Conservation (phyloP, 2,888 invertebrate genomes). For the Eucera pruinosa region DNA sequence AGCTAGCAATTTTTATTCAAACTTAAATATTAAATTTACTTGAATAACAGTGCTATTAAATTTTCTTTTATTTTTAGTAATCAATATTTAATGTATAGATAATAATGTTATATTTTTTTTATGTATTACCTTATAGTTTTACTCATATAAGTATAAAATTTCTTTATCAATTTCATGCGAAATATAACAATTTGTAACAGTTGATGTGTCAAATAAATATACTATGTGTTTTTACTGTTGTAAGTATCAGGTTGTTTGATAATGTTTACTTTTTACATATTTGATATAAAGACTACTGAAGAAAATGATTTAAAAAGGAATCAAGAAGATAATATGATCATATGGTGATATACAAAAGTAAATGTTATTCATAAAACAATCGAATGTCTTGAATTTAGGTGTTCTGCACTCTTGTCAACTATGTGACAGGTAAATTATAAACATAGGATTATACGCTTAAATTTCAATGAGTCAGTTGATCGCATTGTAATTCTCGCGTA, state of each 20-base stretch:
- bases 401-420: neutral
- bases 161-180: neutral
- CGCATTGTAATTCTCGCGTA: too few species aligned
- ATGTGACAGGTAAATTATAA: constrained; percentile 14
- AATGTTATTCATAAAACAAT: constrained; percentile 14
- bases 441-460: too few species aligned
- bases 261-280: constrained; percentile 19
- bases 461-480: too few species aligned
- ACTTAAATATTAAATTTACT: too few species aligned
- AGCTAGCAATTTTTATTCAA: neutral
- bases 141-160: neutral
- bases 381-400: constrained; percentile 7
- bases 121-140: neutral
- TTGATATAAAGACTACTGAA: neutral
- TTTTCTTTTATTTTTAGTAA: neutral
- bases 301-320: neutral
- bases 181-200: constrained; percentile 2
- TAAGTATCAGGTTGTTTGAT: constrained; percentile 15
- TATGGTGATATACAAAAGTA: constrained; percentile 10
- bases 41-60: neutral
- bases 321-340: neutral
- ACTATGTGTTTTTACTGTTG: neutral
- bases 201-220: constrained; percentile 34
- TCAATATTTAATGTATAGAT: neutral
- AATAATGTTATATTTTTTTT: neutral